A percentile compares a stretch with the other conserved stretches of the same genome.
phyloP scores from a whole-genome alignment of 2,113 vertebrate genomes.

The Colistium nudipinnis region DNA sequence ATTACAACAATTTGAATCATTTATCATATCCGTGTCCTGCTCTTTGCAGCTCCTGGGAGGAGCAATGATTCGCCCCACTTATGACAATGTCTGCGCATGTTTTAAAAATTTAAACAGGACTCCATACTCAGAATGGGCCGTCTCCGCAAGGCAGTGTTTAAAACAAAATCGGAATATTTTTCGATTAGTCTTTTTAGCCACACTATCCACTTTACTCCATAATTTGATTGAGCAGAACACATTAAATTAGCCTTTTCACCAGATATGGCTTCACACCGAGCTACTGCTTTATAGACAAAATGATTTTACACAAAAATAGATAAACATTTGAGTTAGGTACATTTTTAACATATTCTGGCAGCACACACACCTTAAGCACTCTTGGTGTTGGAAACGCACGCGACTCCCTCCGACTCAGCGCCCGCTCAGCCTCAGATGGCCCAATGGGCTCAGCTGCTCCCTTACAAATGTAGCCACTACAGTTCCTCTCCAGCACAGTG shows the following conservation, averaged over 20 bases:
- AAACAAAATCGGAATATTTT: too few species aligned
- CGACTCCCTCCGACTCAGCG: constrained; percentile 88
- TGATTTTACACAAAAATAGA: not conserved
- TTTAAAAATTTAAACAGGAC: not conserved
- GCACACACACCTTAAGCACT: constrained; percentile 82
- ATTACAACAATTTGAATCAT: constrained; percentile 23
- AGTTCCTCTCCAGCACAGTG: constrained; percentile 93
- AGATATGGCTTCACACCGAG: not conserved
- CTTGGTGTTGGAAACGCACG: constrained; percentile 78
- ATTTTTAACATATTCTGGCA: not conserved
- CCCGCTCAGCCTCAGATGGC: constrained; percentile 85
- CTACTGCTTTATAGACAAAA: not conserved
- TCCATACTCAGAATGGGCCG: too few species aligned
- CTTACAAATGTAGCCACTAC: constrained; percentile 92
- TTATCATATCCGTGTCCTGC: not conserved
- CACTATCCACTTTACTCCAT: too few species aligned
- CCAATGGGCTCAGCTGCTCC: constrained; percentile 87
- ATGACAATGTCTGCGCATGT: not conserved
- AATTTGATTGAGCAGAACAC: not conserved
- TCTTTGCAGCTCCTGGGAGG: constrained; percentile 2
- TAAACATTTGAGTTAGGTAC: not conserved
- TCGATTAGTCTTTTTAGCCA: too few species aligned
- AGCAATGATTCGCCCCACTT: not conserved
- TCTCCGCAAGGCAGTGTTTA: too few species aligned
- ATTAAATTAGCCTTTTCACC: not conserved